These are phyloP conservation scores for Spondyliosoma cantharus DNA, from an alignment of 2,797 vertebrate genomes.

Conservation along the genomic window DNA sequence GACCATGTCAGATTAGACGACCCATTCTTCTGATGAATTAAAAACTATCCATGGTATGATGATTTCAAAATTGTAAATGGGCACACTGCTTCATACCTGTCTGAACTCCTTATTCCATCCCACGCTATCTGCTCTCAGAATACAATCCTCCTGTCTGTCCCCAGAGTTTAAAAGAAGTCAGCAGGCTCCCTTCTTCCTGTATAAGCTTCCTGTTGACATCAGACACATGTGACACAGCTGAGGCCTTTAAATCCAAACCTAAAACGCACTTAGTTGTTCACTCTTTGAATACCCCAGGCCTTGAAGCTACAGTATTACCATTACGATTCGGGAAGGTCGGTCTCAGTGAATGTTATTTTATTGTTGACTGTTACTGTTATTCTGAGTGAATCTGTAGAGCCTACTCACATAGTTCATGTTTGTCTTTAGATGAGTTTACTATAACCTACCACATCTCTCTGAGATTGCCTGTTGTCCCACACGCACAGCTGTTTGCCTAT, in stretches of 20 bases:
- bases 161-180: background rate
- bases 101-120: background rate
- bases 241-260: background rate
- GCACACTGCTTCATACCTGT: background rate
- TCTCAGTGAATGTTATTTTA: no score
- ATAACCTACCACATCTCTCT: no score
- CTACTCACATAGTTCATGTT: background rate
- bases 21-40: background rate
- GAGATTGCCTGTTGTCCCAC: background rate
- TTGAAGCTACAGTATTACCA: background rate
- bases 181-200: background rate
- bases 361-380: no score
- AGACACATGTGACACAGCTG: background rate
- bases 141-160: background rate
- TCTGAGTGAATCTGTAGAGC: background rate
- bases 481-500: no score
- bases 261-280: background rate
- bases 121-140: background rate
- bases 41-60: no score
- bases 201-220: background rate
- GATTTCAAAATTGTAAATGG: background rate
- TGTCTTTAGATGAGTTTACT: background rate
- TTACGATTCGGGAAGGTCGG: background rate
- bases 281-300: background rate
- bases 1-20: background rate